Evolutionary conservation across 2,888 invertebrate species (phyloP).

Genomic region (Heteropelma amictum): DNA sequence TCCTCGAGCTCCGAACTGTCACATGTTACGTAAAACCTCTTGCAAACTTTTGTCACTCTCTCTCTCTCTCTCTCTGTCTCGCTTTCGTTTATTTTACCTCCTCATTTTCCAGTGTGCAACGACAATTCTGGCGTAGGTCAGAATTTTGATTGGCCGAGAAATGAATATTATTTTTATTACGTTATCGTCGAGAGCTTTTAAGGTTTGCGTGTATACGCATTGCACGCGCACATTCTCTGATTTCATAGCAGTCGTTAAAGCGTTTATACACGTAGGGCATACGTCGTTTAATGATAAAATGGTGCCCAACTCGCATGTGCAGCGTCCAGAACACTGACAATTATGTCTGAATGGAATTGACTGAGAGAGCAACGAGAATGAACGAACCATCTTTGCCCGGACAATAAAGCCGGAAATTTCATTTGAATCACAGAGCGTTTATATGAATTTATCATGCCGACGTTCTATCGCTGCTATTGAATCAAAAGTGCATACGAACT

Average conservation of each 20-base stretch:
- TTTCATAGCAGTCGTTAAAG: background rate
- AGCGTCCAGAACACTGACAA: conserved; percentile 48
- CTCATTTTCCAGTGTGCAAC: no score
- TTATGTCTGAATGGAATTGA: conserved; percentile 61
- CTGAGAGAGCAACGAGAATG: conserved; percentile 32
- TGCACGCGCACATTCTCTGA: background rate
- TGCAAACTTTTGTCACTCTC: no score
- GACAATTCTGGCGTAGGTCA: no score
- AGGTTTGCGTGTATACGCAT: background rate
- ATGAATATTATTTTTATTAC: background rate
- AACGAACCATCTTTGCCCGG: conserved; percentile 53
- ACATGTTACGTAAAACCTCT: no score
- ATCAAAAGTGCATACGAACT: conserved; percentile 31
- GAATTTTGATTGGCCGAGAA: background rate
- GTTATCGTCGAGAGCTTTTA: conserved; percentile 5
- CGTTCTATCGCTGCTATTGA: conserved; percentile 14
- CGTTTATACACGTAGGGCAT: background rate
- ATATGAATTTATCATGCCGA: conserved; percentile 33
- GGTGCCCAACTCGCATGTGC: background rate
- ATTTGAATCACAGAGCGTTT: conserved; percentile 58
- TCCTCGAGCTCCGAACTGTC: no score
- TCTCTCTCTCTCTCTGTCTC: no score
- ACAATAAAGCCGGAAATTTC: conserved; percentile 66
- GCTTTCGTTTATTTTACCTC: no score
- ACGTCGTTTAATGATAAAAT: conserved; percentile 30